phyloP scores from a whole-genome alignment of 1,140 invertebrate genomes.

The Papilio polytes region DNA sequence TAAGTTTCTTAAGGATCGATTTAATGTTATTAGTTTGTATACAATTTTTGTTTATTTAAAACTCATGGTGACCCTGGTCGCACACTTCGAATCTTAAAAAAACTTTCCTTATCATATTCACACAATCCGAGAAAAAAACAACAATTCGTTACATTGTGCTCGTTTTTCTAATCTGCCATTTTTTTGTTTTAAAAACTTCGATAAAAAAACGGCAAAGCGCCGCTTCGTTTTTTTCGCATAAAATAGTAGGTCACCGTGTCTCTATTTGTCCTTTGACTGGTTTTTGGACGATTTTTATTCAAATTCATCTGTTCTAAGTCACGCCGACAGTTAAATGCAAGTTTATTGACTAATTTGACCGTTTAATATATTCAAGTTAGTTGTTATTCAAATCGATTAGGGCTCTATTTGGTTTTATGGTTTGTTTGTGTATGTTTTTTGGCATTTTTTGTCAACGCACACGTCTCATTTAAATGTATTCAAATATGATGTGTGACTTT shows the following conservation, averaged over 20 bases:
- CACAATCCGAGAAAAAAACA: constrained; percentile 54
- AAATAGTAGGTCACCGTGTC: constrained; percentile 69
- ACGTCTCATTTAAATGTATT: too few species aligned
- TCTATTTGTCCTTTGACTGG: constrained; percentile 64
- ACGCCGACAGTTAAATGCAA: constrained; percentile 52
- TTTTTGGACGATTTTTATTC: constrained; percentile 59
- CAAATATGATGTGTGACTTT: too few species aligned
- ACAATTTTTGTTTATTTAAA: not conserved
- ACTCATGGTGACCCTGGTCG: constrained; percentile 21
- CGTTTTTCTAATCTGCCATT: constrained; percentile 52
- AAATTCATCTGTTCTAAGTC: constrained; percentile 55
- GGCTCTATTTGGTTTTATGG: constrained; percentile 56
- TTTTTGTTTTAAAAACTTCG: constrained; percentile 55
- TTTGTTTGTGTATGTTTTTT: constrained; percentile 56
- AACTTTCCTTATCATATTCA: constrained; percentile 61
- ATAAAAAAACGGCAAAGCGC: constrained; percentile 56
- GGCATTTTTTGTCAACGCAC: not conserved
- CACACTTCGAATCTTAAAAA: constrained; percentile 46
- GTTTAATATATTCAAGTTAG: constrained; percentile 52
- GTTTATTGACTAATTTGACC: constrained; percentile 46
- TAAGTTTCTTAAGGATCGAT: too few species aligned
- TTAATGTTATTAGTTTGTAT: too few species aligned
- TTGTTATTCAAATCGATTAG: constrained; percentile 50
- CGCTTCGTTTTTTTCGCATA: constrained; percentile 52
- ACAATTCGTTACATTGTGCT: constrained; percentile 53